A percentile compares a stretch with the other conserved stretches of the same genome.
These are phyloP conservation scores for Gallinago stenura DNA, from an alignment of 2,797 vertebrate genomes.

Conservation along the genomic window DNA sequence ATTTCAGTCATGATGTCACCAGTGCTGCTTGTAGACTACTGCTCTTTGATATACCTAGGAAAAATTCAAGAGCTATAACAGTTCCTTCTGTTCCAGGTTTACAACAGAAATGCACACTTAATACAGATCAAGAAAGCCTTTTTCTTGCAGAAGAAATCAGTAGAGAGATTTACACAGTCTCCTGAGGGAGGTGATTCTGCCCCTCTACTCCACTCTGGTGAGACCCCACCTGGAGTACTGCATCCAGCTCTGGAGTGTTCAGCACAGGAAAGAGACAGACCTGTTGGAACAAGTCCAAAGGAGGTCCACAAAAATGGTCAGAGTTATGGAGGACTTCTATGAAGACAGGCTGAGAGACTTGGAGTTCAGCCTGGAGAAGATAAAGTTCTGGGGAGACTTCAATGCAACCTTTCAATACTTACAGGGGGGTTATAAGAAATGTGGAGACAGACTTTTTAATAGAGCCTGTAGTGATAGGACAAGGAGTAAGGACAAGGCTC, in stretches of 20 bases:
- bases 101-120: background rate
- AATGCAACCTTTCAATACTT: background rate
- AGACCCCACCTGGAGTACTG: background rate
- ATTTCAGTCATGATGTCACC: background rate
- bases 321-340: background rate
- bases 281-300: background rate
- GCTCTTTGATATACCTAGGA: background rate
- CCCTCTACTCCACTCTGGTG: background rate
- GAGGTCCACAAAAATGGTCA: background rate
- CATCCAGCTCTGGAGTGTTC: background rate
- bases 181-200: background rate
- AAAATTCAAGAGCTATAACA: background rate
- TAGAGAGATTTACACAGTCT: background rate
- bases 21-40: background rate
- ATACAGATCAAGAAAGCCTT: background rate
- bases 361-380: background rate
- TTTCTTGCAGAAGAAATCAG: background rate
- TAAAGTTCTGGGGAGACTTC: background rate
- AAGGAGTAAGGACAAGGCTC: background rate
- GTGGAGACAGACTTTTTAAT: background rate
- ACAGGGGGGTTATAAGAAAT: background rate
- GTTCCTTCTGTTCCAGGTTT: background rate
- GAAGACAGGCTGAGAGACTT: background rate
- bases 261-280: background rate
- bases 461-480: background rate